Conservation (phyloP, 2,113 vertebrate species). For the Crotalus horridus region DNA sequence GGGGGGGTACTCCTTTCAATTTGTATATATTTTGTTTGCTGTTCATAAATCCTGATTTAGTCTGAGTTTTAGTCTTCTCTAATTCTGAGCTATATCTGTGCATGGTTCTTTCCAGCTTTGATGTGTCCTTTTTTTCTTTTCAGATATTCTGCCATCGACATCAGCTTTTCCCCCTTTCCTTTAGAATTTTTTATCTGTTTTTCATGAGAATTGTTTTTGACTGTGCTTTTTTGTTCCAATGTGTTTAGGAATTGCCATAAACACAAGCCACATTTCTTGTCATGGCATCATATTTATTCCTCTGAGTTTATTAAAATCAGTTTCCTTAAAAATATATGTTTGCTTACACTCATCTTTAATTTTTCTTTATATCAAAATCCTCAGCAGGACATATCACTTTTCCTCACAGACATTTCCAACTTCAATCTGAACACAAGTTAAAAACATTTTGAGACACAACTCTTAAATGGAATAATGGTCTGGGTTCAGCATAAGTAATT, state of each 20-base stretch:
- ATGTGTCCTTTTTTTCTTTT: not conserved
- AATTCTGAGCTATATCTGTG: not conserved
- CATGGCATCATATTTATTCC: not conserved
- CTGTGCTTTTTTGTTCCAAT: not conserved
- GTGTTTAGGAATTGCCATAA: not conserved
- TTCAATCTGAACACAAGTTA: not conserved
- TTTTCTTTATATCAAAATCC: not conserved
- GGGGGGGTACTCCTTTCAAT: not conserved
- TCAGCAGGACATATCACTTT: not conserved
- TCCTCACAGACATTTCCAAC: not conserved
- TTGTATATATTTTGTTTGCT: not conserved
- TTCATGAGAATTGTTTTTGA: not conserved
- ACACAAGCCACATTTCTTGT: not conserved
- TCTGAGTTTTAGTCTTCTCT: not conserved
- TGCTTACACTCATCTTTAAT: not conserved
- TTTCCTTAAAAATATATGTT: not conserved
- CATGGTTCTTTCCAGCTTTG: not conserved
- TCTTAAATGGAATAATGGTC: not conserved
- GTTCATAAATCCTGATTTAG: not conserved
- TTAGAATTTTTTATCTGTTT: not conserved
- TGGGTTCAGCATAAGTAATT: not conserved
- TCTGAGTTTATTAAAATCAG: not conserved
- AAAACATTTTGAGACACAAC: not conserved
- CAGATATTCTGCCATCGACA: not conserved
- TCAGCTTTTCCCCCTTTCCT: not conserved